phyloP scores from a whole-genome alignment of 2,888 invertebrate genomes.

The Hirtodrosophila duncani region DNA sequence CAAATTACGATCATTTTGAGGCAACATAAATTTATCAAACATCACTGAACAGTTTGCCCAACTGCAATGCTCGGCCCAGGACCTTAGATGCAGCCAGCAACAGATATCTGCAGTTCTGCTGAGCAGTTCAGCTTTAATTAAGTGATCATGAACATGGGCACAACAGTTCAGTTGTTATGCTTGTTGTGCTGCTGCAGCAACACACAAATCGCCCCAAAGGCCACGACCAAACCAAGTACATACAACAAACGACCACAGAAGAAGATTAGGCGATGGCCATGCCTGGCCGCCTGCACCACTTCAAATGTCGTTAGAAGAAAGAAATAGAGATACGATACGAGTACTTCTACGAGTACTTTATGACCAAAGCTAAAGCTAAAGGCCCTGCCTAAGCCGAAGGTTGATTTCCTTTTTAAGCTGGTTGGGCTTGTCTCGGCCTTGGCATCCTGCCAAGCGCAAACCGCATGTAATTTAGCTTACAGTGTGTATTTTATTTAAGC shows the following conservation, averaged over 20 bases:
- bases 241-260: conserved; percentile 41
- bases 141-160: conserved; percentile 64
- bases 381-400: neutral
- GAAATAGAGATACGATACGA: conserved; percentile 16
- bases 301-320: conserved; percentile 61
- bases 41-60: conserved; percentile 44
- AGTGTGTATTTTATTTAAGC: conserved; percentile 72
- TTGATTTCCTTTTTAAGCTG: conserved; percentile 19
- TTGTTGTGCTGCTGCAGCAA: no score
- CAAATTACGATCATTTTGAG: conserved; percentile 68
- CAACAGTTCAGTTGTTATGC: conserved; percentile 28
- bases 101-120: conserved; percentile 17
- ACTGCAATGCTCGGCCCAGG: no score
- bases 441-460: conserved; percentile 23
- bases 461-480: conserved; percentile 64
- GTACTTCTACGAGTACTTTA: conserved; percentile 26
- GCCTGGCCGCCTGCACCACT: conserved; percentile 31
- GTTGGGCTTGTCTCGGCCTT: conserved; percentile 6
- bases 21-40: conserved; percentile 63
- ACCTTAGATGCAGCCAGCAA: no score
- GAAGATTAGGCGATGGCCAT: conserved; percentile 60
- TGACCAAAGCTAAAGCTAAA: conserved; percentile 5
- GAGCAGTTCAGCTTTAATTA: conserved; percentile 52
- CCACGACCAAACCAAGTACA: conserved; percentile 16
- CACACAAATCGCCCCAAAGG: conserved; percentile 40